These are phyloP conservation scores for Dermochelys coriacea DNA, from an alignment of 2,797 vertebrate genomes.

Conservation along the genomic window DNA sequence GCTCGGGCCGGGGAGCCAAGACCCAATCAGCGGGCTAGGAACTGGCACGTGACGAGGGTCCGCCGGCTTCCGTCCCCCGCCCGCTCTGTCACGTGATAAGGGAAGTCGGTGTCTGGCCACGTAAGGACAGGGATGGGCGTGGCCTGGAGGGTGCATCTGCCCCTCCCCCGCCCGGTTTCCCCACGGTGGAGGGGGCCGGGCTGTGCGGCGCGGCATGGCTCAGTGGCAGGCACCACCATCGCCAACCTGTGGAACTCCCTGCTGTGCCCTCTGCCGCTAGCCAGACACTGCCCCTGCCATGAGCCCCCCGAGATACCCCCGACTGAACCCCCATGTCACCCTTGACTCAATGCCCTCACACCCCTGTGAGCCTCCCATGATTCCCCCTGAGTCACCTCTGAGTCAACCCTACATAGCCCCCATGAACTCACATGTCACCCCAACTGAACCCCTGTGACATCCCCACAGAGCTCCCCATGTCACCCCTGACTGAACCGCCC, in stretches of 20 bases:
- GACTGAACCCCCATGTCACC: too few relatives aligned
- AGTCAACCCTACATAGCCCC: too few relatives aligned
- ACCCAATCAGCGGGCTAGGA: neutral
- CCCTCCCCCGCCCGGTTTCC: too few relatives aligned
- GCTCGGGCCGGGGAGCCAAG: neutral
- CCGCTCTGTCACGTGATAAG: neutral
- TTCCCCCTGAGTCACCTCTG: too few relatives aligned
- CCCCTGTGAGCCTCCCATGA: too few relatives aligned
- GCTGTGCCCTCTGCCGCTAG: neutral
- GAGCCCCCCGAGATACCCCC: neutral
- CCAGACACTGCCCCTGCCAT: neutral
- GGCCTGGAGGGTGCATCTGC: neutral
- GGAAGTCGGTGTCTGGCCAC: neutral
- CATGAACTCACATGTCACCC: too few relatives aligned
- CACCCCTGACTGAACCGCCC: too few relatives aligned
- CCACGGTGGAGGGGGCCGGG: neutral
- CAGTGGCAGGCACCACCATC: neutral
- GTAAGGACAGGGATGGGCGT: neutral
- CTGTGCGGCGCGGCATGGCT: neutral
- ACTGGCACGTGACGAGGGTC: neutral
- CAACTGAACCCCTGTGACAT: too few relatives aligned
- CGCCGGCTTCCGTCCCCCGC: accelerated
- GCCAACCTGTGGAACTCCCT: neutral
- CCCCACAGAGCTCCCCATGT: too few relatives aligned
- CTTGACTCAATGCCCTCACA: too few relatives aligned